Base-by-base conservation (phyloP, 2,888 invertebrate genomes). In the Cheilosia impressa region DNA sequence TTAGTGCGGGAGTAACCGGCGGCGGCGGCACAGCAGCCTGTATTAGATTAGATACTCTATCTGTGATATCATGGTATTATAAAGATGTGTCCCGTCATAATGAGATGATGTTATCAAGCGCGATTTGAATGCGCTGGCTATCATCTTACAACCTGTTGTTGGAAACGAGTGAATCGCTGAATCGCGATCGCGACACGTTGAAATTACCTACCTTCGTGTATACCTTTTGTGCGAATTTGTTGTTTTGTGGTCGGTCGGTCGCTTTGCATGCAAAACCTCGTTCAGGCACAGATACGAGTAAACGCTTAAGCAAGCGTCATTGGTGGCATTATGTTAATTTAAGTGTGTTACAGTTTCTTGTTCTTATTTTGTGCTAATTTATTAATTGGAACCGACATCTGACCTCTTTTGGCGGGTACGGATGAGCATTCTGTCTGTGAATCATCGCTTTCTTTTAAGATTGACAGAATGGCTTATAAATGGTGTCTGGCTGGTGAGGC, bases 321-420 rank as follows among this genome's bases (percentile, higher is more conserved):
- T 85, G 66, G 72, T 81, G 72, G 62, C 66, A 71, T 77, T 81
- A 85, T 85, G 85, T 68, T 85, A 85, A 85, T 85, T 85, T 72
- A 41, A 81, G 68, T 72, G 65, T 84, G 81, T 81, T 85, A 81
- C 77, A 85, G 45, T 81, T 80, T 15, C 52, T 47, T 68, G 34
- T 43, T 22, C 4, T 53, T 50, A 47, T 31, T 65, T 53, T 53
- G 87, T 88, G 87, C 88, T 89, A 89, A 89, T 89, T 89, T 89
- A 89, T 88, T 88, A 88, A 87, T 87, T 76, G 88, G 88, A 89
- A 88, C 89, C 83, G 88, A 88, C 88, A 87, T 88, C 88, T 90
- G 90, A 90, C 91, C 91, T 88, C 87, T 89, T 85, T 85, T 63
- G 71, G 75, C 75, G 65, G 69, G 47, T 71, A 17, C 45, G 84